A percentile compares a stretch with the other conserved stretches of the same genome.
phyloP scores from a whole-genome alignment of 1,140 invertebrate species.

The Bursaphelenchus mucronatus region DNA sequence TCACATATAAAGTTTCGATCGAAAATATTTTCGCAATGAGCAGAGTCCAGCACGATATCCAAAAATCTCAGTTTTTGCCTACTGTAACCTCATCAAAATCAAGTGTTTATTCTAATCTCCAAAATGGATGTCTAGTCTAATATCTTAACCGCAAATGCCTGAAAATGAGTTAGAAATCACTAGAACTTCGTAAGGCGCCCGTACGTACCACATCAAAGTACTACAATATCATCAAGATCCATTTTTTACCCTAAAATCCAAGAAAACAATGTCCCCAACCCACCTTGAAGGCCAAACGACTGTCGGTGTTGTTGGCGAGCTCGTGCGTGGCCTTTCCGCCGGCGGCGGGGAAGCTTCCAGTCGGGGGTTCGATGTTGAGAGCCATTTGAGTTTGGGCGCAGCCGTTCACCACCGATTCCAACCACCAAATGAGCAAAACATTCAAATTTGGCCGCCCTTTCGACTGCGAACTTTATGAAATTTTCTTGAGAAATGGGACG shows the following conservation, averaged over 20 bases:
- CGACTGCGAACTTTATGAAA: too few relatives aligned
- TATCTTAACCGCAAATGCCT: neutral
- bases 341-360: constrained; percentile 31
- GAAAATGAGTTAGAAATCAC: neutral
- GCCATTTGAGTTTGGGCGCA: constrained; percentile 23
- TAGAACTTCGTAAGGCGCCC: neutral
- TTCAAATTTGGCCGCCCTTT: too few relatives aligned
- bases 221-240: neutral
- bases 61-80: too few relatives aligned
- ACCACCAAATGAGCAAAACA: too few relatives aligned
- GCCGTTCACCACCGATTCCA: neutral
- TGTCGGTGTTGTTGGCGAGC: constrained; percentile 34
- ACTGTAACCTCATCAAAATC: neutral
- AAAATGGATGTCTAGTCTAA: neutral
- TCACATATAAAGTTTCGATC: too few relatives aligned
- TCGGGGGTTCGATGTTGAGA: constrained; percentile 38
- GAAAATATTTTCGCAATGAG: too few relatives aligned
- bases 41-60: too few relatives aligned
- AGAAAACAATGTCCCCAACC: constrained; percentile 10
- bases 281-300: constrained; percentile 43
- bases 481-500: too few relatives aligned
- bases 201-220: neutral
- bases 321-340: constrained; percentile 38
- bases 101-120: neutral
- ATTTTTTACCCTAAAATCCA: constrained; percentile 6